Base-by-base conservation (phyloP, 1,140 invertebrate species). In the Drosophila bocqueti region DNA sequence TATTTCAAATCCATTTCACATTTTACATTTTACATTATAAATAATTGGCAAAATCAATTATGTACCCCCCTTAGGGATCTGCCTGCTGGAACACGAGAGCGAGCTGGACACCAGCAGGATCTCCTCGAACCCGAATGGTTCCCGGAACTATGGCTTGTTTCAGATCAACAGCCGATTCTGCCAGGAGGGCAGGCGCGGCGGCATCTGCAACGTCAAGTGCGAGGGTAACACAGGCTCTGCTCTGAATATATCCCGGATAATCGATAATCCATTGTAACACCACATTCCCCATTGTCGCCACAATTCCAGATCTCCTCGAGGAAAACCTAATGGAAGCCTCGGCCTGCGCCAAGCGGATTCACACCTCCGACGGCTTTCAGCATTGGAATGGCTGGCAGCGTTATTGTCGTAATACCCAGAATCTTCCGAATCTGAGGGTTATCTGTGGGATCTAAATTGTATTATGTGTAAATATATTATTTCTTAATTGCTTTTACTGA, bases 251-350 rank as follows among this genome's bases (percentile, higher is more conserved):
- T 24, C 24, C 24, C 24, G 24, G 24, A 3, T 24, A 24, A 24
- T 24, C 24, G 24, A 24, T 24, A 24, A 24, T 38, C 18, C 4
- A 6, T 4, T 38, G 21, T 4, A 15, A 2, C 38, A 42, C 29
- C 5, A 5, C 18, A 13, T 21, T 40, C 13, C 7, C 24, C 3
- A 24, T 24, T 21, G 1, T n/a, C 16, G 10, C 16, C n/a, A 4
- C 13, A 26, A 26, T 60, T 77, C 0, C 47, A 95, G 94, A 94
- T 94, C 94, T 94, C 54, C 81, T 91, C 46, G 94, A 96, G 61
- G 95, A 96, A 61, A 94, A 96, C 55, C 94, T 97, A 11, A 93
- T 93, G 2, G 96, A 97, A 55, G 95, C 96, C 68, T 94, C 96
- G 1, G 77, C 79, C 3, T 97, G 96, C 68, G 96, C 96, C 0